Percentiles rank a stretch among this genome's conserved stretches.
Conservation (phyloP, 2,113 vertebrate species). For the Gadus chalcogrammus region DNA sequence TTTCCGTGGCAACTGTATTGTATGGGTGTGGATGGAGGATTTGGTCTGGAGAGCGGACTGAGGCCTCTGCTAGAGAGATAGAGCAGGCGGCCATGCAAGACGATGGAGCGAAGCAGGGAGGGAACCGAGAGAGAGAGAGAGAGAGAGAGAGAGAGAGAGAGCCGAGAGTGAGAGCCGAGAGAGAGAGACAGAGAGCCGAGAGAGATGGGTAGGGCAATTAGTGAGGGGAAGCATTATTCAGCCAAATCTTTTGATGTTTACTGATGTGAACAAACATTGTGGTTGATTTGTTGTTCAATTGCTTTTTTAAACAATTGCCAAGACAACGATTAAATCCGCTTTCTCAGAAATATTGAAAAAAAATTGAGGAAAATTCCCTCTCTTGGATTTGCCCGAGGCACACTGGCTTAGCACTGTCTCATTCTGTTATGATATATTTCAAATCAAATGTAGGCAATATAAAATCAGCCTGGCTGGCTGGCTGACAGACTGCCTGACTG, state of each 20-base stretch:
- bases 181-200: neutral
- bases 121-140: constrained; percentile 6
- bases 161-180: neutral
- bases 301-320: too few species aligned
- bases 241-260: too few species aligned
- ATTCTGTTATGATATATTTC: too few species aligned
- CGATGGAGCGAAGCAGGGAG: constrained; percentile 12
- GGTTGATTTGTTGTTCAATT: too few species aligned
- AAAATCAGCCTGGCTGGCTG: neutral
- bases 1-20: constrained; percentile 72
- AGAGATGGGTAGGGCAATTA: neutral
- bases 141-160: constrained; percentile 20
- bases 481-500: too few species aligned
- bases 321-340: too few species aligned
- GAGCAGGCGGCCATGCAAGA: constrained; percentile 1
- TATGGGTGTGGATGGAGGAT: constrained; percentile 65
- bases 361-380: neutral
- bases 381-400: too few species aligned
- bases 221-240: too few species aligned
- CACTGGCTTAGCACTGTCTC: too few species aligned
- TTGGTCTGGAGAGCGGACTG: constrained; percentile 56
- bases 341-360: neutral
- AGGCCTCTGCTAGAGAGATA: constrained; percentile 41
- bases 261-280: too few species aligned
- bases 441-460: neutral